A percentile compares a stretch with the other conserved stretches of the same genome.
Conservation (phyloP, 2,888 invertebrate genomes). For the Andrena haemorrhoa region DNA sequence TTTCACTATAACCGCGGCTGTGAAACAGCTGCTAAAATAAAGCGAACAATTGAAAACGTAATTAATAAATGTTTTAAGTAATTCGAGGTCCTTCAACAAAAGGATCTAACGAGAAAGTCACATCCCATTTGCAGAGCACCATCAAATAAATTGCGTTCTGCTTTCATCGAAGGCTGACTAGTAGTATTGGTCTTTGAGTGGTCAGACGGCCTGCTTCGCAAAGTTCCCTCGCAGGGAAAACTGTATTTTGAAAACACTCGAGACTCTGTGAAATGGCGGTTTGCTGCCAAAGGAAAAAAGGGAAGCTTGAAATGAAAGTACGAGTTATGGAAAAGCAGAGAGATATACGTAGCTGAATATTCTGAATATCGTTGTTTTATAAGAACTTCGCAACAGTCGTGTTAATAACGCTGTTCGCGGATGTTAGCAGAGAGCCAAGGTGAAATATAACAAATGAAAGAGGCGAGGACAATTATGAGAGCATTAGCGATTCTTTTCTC, state of each 20-base stretch:
- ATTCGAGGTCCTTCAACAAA: neutral
- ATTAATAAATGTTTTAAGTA: neutral
- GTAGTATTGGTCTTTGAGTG: slow-evolving; percentile 22
- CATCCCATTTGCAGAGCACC: neutral
- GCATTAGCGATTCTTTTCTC: neutral
- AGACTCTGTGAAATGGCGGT: neutral
- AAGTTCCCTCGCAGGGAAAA: slow-evolving; percentile 2
- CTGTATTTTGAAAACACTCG: slow-evolving; percentile 6
- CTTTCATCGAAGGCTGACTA: slow-evolving; percentile 3
- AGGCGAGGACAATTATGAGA: slow-evolving; percentile 2
- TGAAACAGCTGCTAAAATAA: too few relatives aligned
- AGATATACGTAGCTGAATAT: too few relatives aligned
- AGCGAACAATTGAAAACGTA: too few relatives aligned
- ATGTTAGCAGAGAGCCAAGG: neutral
- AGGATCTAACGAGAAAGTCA: neutral
- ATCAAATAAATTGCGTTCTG: slow-evolving; percentile 6
- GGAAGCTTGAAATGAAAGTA: neutral
- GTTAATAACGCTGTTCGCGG: neutral
- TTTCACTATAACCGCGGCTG: too few relatives aligned
- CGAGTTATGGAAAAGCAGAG: neutral
- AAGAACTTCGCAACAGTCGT: neutral
- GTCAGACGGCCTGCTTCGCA: slow-evolving; percentile 15
- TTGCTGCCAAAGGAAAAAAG: neutral
- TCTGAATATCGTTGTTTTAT: too few relatives aligned
- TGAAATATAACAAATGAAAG: slow-evolving; percentile 1